Conservation (phyloP, 2,888 invertebrate genomes). For the Phlogophora meticulosa region DNA sequence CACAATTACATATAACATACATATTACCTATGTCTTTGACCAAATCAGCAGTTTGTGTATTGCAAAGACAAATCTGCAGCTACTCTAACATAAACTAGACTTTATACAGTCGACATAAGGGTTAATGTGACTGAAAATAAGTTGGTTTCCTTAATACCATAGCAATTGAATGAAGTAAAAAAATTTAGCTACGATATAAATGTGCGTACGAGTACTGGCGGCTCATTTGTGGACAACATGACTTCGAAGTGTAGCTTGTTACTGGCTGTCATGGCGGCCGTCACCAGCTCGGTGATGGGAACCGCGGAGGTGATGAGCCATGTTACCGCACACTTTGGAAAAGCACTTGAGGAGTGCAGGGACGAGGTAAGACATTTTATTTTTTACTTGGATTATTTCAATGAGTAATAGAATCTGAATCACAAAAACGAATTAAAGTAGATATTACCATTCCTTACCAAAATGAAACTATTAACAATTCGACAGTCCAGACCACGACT, state of each 20-base stretch:
- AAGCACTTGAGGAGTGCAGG: conserved; percentile 83
- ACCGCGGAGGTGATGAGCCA: conserved; percentile 88
- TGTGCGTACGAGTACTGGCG: conserved; percentile 32
- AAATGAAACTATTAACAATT: neutral
- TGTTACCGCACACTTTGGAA: conserved; percentile 87
- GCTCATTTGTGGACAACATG: conserved; percentile 47
- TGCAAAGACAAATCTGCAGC: conserved; percentile 10
- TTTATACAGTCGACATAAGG: conserved; percentile 37
- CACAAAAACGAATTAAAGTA: neutral
- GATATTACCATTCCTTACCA: neutral
- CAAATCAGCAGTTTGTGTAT: conserved; percentile 57
- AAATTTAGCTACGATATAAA: conserved; percentile 68
- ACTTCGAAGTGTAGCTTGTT: conserved; percentile 64
- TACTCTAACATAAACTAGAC: conserved; percentile 22
- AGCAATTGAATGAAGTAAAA: conserved; percentile 64
- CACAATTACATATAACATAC: conserved; percentile 53
- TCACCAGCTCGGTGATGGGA: conserved; percentile 70
- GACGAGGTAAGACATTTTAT: conserved; percentile 79
- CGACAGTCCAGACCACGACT: neutral
- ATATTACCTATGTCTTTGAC: conserved; percentile 61
- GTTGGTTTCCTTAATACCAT: conserved; percentile 55
- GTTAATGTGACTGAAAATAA: neutral
- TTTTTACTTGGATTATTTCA: neutral
- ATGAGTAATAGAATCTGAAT: neutral
- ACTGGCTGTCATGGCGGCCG: conserved; percentile 64